Evolutionary conservation across 1,140 invertebrate genomes (phyloP).

Genomic region (Diploscapter pachys): DNA sequence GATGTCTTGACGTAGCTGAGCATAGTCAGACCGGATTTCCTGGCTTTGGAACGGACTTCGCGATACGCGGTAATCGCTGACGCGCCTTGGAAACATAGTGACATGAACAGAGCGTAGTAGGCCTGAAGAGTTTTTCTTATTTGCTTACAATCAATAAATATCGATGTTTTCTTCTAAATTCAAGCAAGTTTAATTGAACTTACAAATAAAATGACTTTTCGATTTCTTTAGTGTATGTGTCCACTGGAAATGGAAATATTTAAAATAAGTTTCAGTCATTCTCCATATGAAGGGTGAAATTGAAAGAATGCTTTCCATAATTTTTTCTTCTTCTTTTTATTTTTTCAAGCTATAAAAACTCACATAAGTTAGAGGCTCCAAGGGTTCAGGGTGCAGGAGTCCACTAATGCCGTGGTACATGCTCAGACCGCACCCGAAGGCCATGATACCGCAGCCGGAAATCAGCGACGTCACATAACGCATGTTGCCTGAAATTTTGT

Average conservation of each 20-base stretch:
- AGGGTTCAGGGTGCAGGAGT: conserved; percentile 69
- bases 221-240: no score
- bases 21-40: conserved; percentile 70
- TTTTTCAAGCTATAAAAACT: conserved; percentile 26
- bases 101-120: conserved; percentile 44
- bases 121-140: conserved; percentile 35
- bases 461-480: conserved; percentile 93
- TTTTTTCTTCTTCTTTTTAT: no score
- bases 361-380: conserved; percentile 76
- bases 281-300: no score
- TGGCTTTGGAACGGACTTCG: conserved; percentile 79
- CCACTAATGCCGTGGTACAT: conserved; percentile 91
- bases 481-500: conserved; percentile 69
- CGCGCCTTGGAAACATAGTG: conserved; percentile 62
- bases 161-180: no score
- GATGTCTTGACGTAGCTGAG: conserved; percentile 60
- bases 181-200: no score
- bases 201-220: no score
- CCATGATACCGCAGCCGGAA: conserved; percentile 96
- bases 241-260: no score
- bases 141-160: no score
- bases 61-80: conserved; percentile 85
- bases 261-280: no score
- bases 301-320: no score
- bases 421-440: conserved; percentile 88